Evolutionary conservation across 1,140 invertebrate species (phyloP), one percentile per base, ranked within the genome.

Genomic region (Drosophila triauraria): DNA sequence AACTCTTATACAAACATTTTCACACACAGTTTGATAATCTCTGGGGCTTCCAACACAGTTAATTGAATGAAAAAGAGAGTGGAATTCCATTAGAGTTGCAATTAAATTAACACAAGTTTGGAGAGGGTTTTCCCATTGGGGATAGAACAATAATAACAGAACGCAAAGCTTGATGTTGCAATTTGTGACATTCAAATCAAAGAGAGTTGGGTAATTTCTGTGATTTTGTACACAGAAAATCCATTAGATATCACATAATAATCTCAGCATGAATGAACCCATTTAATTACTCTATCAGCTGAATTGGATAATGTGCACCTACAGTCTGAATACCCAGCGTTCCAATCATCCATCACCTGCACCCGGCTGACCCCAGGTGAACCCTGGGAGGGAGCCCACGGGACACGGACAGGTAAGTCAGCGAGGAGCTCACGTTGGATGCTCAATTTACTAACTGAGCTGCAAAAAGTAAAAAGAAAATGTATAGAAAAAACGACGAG

Each of bases 401-500:
- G 51, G 32, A 53, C 25, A 13, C 51, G 63, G 58, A 43, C 40
- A 63, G 47, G 35, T 59, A 57, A 53, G 38, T 59, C 43, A 59
- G 42, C 48, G 15, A 12, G 23, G 42, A 27, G 43, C 61, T 58
- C 61, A 76, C 74, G 51, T 80, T 81, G 78, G 78, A 81, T 70
- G 81, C 81, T 77, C 77, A 80, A 83, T 82, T 82, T 79, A 71
- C 80, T 69, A 60, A 71, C 75, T 58, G 63, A 61, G 74, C 69
- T 46, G 27, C 25, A 67, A 57, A 60, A 32, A 47, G 35, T 9
- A 62, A 44, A 30, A 57, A 40, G 23, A 46, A 40, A 20, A 53
- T 10, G 13, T 10, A 35, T 1, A 50, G 47, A 69, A 69, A 48
- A 25, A 42, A 32, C 38, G 56, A 42, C 1, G 23, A 32, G 68